Evolutionary conservation across 2,113 vertebrate genomes (phyloP).

Genomic region (Jaculus jaculus): DNA sequence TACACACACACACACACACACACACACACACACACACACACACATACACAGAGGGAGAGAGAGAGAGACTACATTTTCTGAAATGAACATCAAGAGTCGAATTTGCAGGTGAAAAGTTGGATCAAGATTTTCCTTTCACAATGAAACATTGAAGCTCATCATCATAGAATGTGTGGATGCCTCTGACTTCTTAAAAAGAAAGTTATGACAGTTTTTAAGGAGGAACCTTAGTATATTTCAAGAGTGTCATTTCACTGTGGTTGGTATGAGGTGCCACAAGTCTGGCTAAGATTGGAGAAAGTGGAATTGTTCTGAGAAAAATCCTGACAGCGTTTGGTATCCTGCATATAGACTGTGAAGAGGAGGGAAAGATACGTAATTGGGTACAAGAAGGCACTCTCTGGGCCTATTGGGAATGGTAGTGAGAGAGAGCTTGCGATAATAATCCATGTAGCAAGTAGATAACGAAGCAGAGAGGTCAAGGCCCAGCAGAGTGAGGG

Average conservation of each 20-base stretch:
- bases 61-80: not conserved
- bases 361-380: not conserved
- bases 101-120: constrained; percentile 19
- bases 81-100: not conserved
- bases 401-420: not conserved
- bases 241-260: not conserved
- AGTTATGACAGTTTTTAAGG: not conserved
- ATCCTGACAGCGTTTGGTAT: not conserved
- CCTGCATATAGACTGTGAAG: not conserved
- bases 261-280: not conserved
- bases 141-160: not conserved
- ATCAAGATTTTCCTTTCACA: not conserved
- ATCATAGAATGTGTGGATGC: not conserved
- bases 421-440: not conserved
- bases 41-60: too few relatives aligned
- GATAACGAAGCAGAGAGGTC: not conserved
- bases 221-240: not conserved
- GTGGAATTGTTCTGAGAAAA: not conserved
- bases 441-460: not conserved
- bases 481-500: not conserved
- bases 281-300: not conserved
- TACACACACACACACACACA: not conserved
- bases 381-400: not conserved
- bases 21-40: not conserved
- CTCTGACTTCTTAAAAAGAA: not conserved